These are phyloP conservation scores for Hippoglossus hippoglossus DNA, from an alignment of 2,797 vertebrate genomes.

Conservation along the genomic window DNA sequence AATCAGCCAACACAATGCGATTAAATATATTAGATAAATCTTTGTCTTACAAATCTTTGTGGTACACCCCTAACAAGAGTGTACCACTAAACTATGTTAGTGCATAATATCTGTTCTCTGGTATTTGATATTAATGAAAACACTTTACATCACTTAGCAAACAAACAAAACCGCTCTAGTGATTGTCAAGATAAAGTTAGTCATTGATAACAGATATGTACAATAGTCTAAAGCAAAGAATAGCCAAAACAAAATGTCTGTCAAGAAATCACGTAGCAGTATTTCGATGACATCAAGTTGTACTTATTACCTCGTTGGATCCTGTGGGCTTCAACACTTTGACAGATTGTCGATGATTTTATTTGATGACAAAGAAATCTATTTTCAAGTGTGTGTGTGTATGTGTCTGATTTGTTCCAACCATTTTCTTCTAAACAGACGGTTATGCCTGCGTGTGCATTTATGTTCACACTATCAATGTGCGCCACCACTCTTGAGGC, in stretches of 20 bases:
- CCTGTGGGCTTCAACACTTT: slow-evolving; percentile 24
- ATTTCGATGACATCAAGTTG: slow-evolving; percentile 12
- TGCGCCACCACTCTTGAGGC: slow-evolving; percentile 19
- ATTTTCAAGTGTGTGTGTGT: slow-evolving; percentile 18
- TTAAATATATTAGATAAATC: too few relatives aligned
- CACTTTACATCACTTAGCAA: too few relatives aligned
- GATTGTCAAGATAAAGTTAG: neutral
- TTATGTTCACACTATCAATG: slow-evolving; percentile 31
- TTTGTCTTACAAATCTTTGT: too few relatives aligned
- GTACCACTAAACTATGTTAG: too few relatives aligned
- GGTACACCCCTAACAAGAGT: too few relatives aligned
- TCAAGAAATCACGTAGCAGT: neutral
- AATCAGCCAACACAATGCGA: too few relatives aligned
- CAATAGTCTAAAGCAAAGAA: neutral
- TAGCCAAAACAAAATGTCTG: too few relatives aligned
- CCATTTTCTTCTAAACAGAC: slow-evolving; percentile 14
- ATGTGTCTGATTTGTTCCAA: slow-evolving; percentile 30
- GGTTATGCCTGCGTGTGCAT: slow-evolving; percentile 28
- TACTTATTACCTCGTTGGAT: slow-evolving; percentile 28
- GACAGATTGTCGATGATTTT: slow-evolving; percentile 24
- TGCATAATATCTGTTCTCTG: too few relatives aligned
- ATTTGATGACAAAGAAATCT: slow-evolving; percentile 10
- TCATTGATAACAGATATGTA: neutral
- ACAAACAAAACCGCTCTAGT: neutral
- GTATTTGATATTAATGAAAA: too few relatives aligned